Percentiles rank a stretch among this genome's conserved stretches.
Evolutionary conservation across 2,113 vertebrate species (phyloP).

Genomic region (Cryptomyrus ogoouensis): DNA sequence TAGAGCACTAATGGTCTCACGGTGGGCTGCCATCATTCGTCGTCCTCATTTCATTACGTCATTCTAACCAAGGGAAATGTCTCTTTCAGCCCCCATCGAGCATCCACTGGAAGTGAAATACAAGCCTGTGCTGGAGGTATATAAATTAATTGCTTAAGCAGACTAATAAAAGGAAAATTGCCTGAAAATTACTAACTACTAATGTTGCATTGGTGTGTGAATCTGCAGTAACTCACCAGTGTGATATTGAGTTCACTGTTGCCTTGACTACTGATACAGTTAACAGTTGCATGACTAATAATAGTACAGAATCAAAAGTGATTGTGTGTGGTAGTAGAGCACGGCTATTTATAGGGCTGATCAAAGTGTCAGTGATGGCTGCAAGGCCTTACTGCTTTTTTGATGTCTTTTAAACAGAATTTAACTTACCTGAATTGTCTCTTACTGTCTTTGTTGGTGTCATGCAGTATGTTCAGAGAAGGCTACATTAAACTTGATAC

Average conservation of each 20-base stretch:
- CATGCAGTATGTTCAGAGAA: not conserved
- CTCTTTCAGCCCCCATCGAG: constrained; percentile 44
- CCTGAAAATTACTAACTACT: not conserved
- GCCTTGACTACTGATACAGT: not conserved
- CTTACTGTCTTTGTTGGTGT: not conserved
- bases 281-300: not conserved
- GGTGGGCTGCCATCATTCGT: not conserved
- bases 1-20: too few relatives aligned
- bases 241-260: not conserved
- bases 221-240: not conserved
- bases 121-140: constrained; percentile 56
- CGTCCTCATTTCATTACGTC: not conserved
- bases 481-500: not conserved
- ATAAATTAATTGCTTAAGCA: not conserved
- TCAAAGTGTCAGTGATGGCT: not conserved
- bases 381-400: not conserved
- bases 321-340: not conserved
- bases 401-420: not conserved
- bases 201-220: not conserved
- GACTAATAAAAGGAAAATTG: not conserved
- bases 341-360: not conserved
- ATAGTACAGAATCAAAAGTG: not conserved
- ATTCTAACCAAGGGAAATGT: constrained; percentile 12
- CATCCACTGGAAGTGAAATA: constrained; percentile 52
- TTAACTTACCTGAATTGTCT: not conserved